Evolutionary conservation across 2,113 vertebrate genomes (phyloP), one percentile per base, ranked within the genome.

Genomic region (Desmodus rotundus): DNA sequence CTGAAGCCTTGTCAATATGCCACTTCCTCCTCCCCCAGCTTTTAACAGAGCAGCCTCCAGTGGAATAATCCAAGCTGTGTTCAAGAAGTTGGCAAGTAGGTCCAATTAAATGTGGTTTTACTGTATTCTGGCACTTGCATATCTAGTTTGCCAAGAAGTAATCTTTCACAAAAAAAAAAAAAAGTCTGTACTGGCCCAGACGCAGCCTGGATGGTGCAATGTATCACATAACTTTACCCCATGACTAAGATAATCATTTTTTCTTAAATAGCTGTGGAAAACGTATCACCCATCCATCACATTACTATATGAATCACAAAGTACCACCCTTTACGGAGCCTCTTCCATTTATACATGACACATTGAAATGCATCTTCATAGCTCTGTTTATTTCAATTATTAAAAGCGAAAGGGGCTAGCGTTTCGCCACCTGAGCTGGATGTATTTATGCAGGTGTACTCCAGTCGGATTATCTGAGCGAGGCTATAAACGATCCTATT

Each of bases 81-180:
- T 99, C 98, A 98, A 98, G 98, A 98, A 99, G 98, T 99, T 99
- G 98, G 98, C 98, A 98, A 98, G 98, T 98, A 98, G 98, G 98
- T 98, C 98, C 98, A 99, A 99, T 99, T 99, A 99, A 99, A 99
- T 99, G 98, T 98, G 98, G 98, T 99, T 99, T 98, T 98, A 98
- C 98, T 98, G 98, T 99, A 98, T 98, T 99, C 98, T 98, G 98
- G 98, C 98, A 98, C 98, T 98, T 98, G 98, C 98, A 98, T 98
- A 98, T 98, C 98, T 98, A 98, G 98, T 98, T 98, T 99, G 98
- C 98, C 98, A 99, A 99, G 98, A 98, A 98, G 98, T 98, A 98
- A 98, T 98, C 98, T 98, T 98, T 98, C 98, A 98, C 94, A 47
- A 45, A 45, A 74, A 45, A 31, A 61, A 61, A 63, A 81, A 65